phyloP scores from a whole-genome alignment of 2,797 vertebrate species.

The Molossus molossus region DNA sequence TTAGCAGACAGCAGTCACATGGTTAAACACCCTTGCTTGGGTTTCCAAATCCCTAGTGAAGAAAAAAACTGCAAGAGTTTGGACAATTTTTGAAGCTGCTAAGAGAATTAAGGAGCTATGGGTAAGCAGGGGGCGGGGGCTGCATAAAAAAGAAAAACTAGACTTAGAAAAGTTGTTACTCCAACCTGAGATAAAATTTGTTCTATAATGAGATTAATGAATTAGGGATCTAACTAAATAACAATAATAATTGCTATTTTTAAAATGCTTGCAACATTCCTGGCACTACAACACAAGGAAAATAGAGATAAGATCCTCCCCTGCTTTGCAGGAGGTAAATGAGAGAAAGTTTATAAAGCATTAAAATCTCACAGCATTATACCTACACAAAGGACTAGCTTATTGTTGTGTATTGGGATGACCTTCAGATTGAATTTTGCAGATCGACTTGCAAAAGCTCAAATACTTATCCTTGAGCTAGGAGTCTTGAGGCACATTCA shows the following conservation, averaged over 20 bases:
- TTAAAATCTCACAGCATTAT: not conserved
- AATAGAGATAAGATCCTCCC: not conserved
- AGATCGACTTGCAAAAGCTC: not conserved
- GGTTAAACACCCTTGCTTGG: not conserved
- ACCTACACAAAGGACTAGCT: not conserved
- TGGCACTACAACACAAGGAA: not conserved
- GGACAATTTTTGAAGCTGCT: conserved; percentile 5
- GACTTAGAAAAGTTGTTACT: conserved; percentile 18
- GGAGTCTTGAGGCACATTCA: conserved; percentile 26
- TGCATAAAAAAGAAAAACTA: not conserved
- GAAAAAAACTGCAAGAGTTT: not conserved
- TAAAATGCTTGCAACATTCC: not conserved
- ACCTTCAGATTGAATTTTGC: conserved; percentile 27
- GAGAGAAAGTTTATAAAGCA: not conserved
- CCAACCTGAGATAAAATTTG: not conserved
- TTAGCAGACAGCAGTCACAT: conserved; percentile 19
- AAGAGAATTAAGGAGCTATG: not conserved
- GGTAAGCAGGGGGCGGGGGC: not conserved
- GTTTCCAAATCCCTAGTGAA: not conserved
- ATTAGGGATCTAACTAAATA: conserved; percentile 11
- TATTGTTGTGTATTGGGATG: not conserved
- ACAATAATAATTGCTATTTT: not conserved
- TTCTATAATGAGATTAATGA: not conserved
- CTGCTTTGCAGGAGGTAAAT: conserved; percentile 8
- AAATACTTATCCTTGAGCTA: not conserved